Conservation (phyloP, 2,888 invertebrate genomes). For the Agrochola circellaris region DNA sequence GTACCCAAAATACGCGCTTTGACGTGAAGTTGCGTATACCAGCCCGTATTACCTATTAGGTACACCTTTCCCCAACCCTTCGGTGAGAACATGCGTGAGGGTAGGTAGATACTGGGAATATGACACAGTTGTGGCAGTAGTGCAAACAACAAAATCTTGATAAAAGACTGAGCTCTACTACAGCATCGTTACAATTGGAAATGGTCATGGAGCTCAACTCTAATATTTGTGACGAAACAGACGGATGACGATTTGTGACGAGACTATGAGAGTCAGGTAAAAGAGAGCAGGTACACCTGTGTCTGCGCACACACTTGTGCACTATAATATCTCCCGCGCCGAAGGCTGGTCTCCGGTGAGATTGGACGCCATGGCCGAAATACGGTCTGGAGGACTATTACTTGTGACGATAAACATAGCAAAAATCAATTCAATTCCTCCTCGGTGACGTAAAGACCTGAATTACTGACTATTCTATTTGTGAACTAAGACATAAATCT, state of each 20-base stretch:
- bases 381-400: no score
- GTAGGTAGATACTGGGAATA: not conserved
- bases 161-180: not conserved
- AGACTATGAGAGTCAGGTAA: no score
- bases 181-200: not conserved
- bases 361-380: no score
- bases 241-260: no score
- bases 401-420: not conserved
- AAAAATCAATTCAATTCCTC: not conserved
- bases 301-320: no score
- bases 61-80: not conserved
- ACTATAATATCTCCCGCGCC: no score
- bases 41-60: not conserved
- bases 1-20: no score
- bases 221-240: not conserved
- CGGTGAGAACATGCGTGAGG: not conserved
- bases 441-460: not conserved
- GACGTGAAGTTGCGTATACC: no score
- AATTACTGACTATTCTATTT: constrained; percentile 24
- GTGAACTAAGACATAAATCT: constrained; percentile 26
- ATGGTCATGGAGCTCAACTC: not conserved
- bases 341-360: no score
- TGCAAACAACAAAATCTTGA: not conserved
- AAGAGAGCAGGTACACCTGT: no score
- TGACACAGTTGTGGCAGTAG: not conserved